Evolutionary conservation across 2,113 vertebrate species (phyloP), one percentile per base, ranked within the genome.

Genomic region (Menura novaehollandiae): DNA sequence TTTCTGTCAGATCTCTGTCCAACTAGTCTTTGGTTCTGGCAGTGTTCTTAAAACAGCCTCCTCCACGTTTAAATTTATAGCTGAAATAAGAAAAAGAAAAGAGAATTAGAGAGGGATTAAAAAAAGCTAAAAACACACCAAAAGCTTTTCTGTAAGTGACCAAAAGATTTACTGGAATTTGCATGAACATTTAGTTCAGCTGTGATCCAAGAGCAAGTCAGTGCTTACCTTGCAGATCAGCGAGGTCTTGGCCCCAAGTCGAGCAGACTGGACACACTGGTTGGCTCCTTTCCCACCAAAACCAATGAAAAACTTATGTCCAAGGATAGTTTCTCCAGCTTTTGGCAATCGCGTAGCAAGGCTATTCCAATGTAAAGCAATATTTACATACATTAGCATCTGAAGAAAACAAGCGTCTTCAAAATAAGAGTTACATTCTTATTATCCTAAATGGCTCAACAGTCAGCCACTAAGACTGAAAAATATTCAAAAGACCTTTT

Each of bases 241-340:
- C 0, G 98, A 98, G 1, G 99, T 98, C 97, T 98, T 98, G 79
- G 99, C 98, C 47, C 99, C 99, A 51, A 99, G 98, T 81, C 98
- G 98, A 80, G 99, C 98, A 75, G 99, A 99, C 95, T 99, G 99
- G 85, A 99, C 97, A 92, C 99, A 99, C 66, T 99, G 99, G 97
- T 99, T 99, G 96, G 99, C 99, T 89, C 99, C 99, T 98, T 99
- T 99, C 72, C 99, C 99, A 85, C 99, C 99, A 93, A 99, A 99
- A 81, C 99, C 99, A 85, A 99, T 98, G 81, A 99, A 99, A 98
- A 99, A 99, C 95, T 98, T 99, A 90, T 98, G 98, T 84, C 99
- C 99, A 27, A 99, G 99, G 97, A 99, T 98, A 79, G 99, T 99
- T 98, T 99, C 99, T 94, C 99, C 99, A 46, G 98, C 98, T 98